These are phyloP conservation scores for Ctenopoma multispine DNA, from an alignment of 2,797 vertebrate genomes.

Conservation along the genomic window DNA sequence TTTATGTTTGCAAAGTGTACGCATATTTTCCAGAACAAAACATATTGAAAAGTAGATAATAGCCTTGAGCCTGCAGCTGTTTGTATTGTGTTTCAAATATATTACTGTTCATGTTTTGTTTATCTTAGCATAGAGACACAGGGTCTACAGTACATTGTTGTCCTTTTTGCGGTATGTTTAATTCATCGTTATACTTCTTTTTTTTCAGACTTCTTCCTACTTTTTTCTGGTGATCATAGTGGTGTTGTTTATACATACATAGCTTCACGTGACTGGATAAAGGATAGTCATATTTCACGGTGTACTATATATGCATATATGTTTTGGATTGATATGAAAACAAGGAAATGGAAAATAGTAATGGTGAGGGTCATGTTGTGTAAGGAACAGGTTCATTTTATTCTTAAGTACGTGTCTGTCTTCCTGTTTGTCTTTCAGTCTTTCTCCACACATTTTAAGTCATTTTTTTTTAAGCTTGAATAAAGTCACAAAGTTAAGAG, in stretches of 20 bases:
- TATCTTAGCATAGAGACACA: slow-evolving; percentile 83
- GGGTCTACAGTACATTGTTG: slow-evolving; percentile 79
- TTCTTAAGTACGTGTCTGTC: slow-evolving; percentile 70
- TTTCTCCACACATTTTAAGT: slow-evolving; percentile 68
- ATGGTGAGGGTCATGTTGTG: slow-evolving; percentile 62
- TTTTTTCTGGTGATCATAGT: slow-evolving; percentile 77
- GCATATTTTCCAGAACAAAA: slow-evolving; percentile 80
- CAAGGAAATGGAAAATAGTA: slow-evolving; percentile 63
- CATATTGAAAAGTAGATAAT: slow-evolving; percentile 78
- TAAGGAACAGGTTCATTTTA: slow-evolving; percentile 73
- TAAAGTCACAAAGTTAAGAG: slow-evolving; percentile 68
- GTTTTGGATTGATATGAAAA: slow-evolving; percentile 73
- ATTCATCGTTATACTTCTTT: slow-evolving; percentile 74
- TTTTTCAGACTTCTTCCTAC: slow-evolving; percentile 69
- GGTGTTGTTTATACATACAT: slow-evolving; percentile 76
- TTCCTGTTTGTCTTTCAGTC: slow-evolving; percentile 72
- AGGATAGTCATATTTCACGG: slow-evolving; percentile 72
- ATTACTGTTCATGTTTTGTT: slow-evolving; percentile 81
- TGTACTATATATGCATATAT: slow-evolving; percentile 72
- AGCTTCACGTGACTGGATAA: slow-evolving; percentile 72
- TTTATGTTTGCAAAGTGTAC: slow-evolving; percentile 78
- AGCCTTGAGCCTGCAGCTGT: slow-evolving; percentile 81
- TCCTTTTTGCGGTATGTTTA: slow-evolving; percentile 80
- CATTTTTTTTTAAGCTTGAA: slow-evolving; percentile 53
- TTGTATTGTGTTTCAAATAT: slow-evolving; percentile 81